These are phyloP conservation scores for Torymus texanus DNA, from an alignment of 2,888 invertebrate species.

Conservation along the genomic window DNA sequence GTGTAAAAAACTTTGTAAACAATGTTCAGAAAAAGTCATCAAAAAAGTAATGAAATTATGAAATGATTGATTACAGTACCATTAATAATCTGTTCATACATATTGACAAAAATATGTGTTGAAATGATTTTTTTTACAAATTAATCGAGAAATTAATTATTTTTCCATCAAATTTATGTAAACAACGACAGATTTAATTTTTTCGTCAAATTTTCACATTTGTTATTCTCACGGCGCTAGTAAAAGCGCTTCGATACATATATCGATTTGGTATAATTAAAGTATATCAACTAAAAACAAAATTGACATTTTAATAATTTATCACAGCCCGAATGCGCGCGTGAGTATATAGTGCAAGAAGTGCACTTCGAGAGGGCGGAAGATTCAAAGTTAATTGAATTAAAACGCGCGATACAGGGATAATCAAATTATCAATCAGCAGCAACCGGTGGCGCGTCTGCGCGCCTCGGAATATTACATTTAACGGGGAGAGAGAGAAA, in stretches of 20 bases:
- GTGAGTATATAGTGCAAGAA: background rate
- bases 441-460: no score
- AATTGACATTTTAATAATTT: constrained; percentile 30
- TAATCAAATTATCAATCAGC: constrained; percentile 18
- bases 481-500: no score
- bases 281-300: background rate
- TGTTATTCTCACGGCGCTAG: background rate
- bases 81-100: no score
- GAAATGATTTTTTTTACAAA: background rate
- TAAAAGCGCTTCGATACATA: background rate
- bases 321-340: constrained; percentile 27
- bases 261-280: background rate
- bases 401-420: background rate
- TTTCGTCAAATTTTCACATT: background rate
- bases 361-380: background rate
- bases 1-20: background rate
- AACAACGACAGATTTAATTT: no score
- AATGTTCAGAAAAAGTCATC: no score
- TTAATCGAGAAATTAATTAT: no score
- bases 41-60: no score
- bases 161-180: no score
- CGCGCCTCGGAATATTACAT: no score
- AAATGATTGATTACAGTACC: no score
- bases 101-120: constrained; percentile 1
- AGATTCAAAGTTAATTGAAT: background rate